Evolutionary conservation across 2,797 vertebrate genomes (phyloP), one percentile per base, ranked within the genome.

Genomic region (Macropus fuliginosus): DNA sequence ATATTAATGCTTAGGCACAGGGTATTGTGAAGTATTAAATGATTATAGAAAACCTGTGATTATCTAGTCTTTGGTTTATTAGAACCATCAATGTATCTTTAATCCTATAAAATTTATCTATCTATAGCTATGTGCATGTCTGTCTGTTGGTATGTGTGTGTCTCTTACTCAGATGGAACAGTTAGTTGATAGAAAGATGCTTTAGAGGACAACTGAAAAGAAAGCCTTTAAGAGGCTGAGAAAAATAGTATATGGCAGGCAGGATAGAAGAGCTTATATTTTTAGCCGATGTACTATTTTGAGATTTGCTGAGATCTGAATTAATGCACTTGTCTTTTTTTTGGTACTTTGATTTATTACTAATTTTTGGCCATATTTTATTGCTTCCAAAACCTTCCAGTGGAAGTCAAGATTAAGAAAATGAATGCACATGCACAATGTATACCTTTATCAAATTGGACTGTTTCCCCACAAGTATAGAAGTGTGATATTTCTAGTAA

Each of bases 11-110:
- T 92, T 97, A 95, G 95, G 56, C 34, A 81, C 21, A 81, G 66
- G 54, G 6, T 92, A 81, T 96, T 98, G 97, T 97, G 94, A 81
- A 34, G 0, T 98, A 56, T 56, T 91, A n/a, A 56, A 96, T 9
- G 54, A 91, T 56, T 97, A 40, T 81, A 96, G 92, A 91, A 95
- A 92, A 95, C n/a, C 91, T 94, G 21, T 92, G 92, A 6, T 56
- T 97, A 95, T 1, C 16, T 96, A 54, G 54, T 97, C 50, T 90
- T 55, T 92, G 92, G 95, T 97, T 54, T 95, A 31, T 95, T 97
- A 93, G 66, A 46, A 81, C 2, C 66, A 81, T 81, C n/a, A 46
- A 81, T 81, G 3, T 18, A 46, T 97, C 31, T 56, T 96, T 94
- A 93, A 29, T 54, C 91, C 16, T 91, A 40, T 46, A 81, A 40